These are phyloP conservation scores for Sciaenops ocellatus DNA, from an alignment of 2,797 vertebrate genomes.

Conservation along the genomic window DNA sequence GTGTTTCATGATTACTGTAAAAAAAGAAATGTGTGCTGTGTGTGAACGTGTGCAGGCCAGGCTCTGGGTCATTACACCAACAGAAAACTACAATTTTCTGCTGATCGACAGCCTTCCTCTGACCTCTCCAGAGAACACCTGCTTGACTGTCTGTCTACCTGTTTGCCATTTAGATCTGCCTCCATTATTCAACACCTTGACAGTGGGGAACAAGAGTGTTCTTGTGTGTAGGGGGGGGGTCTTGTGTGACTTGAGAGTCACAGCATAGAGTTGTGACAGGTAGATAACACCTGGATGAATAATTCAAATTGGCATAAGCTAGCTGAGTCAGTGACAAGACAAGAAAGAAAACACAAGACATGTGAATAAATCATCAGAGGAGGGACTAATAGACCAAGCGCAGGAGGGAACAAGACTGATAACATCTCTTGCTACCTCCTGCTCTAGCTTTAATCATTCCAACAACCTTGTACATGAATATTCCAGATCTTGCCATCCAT, in stretches of 20 bases:
- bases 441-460: slow-evolving; percentile 70
- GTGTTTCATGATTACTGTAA: slow-evolving; percentile 27
- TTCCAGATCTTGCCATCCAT: slow-evolving; percentile 63
- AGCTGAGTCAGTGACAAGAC: slow-evolving; percentile 70
- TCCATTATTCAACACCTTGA: slow-evolving; percentile 77
- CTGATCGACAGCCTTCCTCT: slow-evolving; percentile 51
- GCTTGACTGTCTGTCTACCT: slow-evolving; percentile 60
- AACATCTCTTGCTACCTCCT: slow-evolving; percentile 65
- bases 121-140: slow-evolving; percentile 62
- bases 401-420: slow-evolving; percentile 72
- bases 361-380: slow-evolving; percentile 83
- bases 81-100: slow-evolving; percentile 25
- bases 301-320: slow-evolving; percentile 80
- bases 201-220: slow-evolving; percentile 47
- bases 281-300: slow-evolving; percentile 85
- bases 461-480: slow-evolving; percentile 76
- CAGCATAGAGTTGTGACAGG: slow-evolving; percentile 78
- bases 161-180: slow-evolving; percentile 68
- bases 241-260: slow-evolving; percentile 52
- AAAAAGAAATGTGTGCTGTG: slow-evolving; percentile 13
- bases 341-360: slow-evolving; percentile 71
- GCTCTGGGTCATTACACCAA: slow-evolving; percentile 43
- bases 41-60: neutral
- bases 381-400: slow-evolving; percentile 74
- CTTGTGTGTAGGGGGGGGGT: slow-evolving; percentile 34